Conservation (phyloP, 2,888 invertebrate species). For the Coelopa pilipes region DNA sequence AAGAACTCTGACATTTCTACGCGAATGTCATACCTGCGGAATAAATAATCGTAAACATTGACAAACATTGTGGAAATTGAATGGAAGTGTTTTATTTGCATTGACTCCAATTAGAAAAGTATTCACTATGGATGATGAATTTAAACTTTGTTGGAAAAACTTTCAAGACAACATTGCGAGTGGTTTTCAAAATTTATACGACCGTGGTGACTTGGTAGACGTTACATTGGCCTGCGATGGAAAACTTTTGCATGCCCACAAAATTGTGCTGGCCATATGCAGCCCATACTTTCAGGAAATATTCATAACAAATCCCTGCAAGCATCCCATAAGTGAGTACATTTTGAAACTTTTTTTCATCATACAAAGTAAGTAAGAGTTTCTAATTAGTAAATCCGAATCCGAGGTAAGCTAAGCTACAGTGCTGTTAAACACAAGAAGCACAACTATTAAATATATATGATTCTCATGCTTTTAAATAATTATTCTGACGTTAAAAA, state of each 20-base stretch:
- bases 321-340: slow-evolving; percentile 68
- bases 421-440: background rate
- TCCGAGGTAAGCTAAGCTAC: background rate
- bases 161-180: slow-evolving; percentile 67
- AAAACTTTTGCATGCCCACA: slow-evolving; percentile 68
- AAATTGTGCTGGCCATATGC: slow-evolving; percentile 69
- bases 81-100: slow-evolving; percentile 8
- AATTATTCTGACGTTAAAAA: background rate
- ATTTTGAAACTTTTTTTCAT: background rate
- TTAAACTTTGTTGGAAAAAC: slow-evolving; percentile 68
- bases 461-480: background rate
- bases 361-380: background rate
- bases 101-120: background rate
- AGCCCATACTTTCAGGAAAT: slow-evolving; percentile 69
- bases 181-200: slow-evolving; percentile 66
- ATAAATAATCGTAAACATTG: slow-evolving; percentile 32
- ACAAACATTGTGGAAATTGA: background rate
- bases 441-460: background rate
- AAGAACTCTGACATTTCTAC: background rate
- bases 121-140: slow-evolving; percentile 65
- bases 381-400: background rate
- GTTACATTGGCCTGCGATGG: slow-evolving; percentile 70
- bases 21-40: slow-evolving; percentile 20
- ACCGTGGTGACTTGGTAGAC: slow-evolving; percentile 68
- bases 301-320: slow-evolving; percentile 67